Conservation (phyloP, 2,113 vertebrate genomes). For the Osmerus mordax region DNA sequence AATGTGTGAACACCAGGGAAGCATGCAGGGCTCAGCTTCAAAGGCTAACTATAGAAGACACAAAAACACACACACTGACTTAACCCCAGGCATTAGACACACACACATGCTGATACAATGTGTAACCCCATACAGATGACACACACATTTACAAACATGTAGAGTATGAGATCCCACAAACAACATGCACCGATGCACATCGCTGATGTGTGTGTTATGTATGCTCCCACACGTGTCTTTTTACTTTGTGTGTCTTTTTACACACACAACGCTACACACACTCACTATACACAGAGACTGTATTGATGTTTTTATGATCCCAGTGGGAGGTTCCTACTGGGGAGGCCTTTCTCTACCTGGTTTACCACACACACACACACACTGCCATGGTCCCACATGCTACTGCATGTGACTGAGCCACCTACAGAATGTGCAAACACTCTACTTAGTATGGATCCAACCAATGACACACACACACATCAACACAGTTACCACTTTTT, state of each 20-base stretch:
- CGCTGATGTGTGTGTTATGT: slow-evolving; percentile 20
- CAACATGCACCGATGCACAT: slow-evolving; percentile 22
- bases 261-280: slow-evolving; percentile 30
- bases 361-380: slow-evolving; percentile 21
- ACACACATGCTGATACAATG: neutral
- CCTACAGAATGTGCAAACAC: neutral
- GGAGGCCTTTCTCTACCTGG: slow-evolving; percentile 44
- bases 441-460: slow-evolving; percentile 39
- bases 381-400: neutral
- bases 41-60: slow-evolving; percentile 32
- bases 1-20: slow-evolving; percentile 46
- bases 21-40: slow-evolving; percentile 31
- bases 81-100: slow-evolving; percentile 2
- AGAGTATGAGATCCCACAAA: slow-evolving; percentile 3
- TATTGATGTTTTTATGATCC: neutral
- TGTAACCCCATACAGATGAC: neutral
- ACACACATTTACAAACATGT: slow-evolving; percentile 6
- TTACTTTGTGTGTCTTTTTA: neutral
- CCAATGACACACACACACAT: slow-evolving; percentile 31
- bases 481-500: neutral
- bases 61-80: slow-evolving; percentile 11
- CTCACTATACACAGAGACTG: slow-evolving; percentile 14
- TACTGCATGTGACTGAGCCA: too few relatives aligned
- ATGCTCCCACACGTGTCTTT: too few relatives aligned
- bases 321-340: neutral